A percentile compares a stretch with the other conserved stretches of the same genome.
Evolutionary conservation across 2,888 invertebrate genomes (phyloP).

Genomic region (Ferdinandea cuprea): DNA sequence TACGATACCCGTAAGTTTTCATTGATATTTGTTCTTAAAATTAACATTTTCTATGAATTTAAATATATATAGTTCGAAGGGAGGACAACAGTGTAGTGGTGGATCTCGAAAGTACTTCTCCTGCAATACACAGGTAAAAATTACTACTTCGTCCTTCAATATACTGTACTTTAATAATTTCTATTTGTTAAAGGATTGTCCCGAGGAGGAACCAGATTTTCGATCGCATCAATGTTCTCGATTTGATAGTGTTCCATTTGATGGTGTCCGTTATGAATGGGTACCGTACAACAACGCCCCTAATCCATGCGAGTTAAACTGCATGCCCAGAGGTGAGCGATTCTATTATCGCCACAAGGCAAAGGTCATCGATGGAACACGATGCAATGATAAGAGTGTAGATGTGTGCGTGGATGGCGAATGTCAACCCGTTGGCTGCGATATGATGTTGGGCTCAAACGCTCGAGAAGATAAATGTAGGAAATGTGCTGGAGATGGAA

Average conservation of each 20-base stretch:
- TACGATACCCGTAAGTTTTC: slow-evolving; percentile 85
- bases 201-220: slow-evolving; percentile 90
- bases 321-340: slow-evolving; percentile 95
- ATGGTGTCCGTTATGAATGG: slow-evolving; percentile 93
- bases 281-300: slow-evolving; percentile 93
- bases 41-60: neutral
- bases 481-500: slow-evolving; percentile 95
- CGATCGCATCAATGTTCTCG: slow-evolving; percentile 94
- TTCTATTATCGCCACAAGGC: slow-evolving; percentile 94
- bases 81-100: slow-evolving; percentile 88
- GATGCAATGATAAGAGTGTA: slow-evolving; percentile 91
- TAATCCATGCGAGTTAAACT: slow-evolving; percentile 97
- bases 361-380: slow-evolving; percentile 92
- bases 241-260: slow-evolving; percentile 91
- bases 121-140: slow-evolving; percentile 91
- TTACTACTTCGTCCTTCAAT: neutral
- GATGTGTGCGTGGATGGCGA: slow-evolving; percentile 97
- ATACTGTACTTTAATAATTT: neutral
- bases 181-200: slow-evolving; percentile 87
- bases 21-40: neutral
- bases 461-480: slow-evolving; percentile 95
- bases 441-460: slow-evolving; percentile 95
- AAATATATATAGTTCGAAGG: slow-evolving; percentile 85
- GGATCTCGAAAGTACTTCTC: slow-evolving; percentile 93
- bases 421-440: slow-evolving; percentile 97